A percentile compares a stretch with the other conserved stretches of the same genome.
phyloP scores from a whole-genome alignment of 2,888 invertebrate genomes.

The Meliscaeva auricollis region DNA sequence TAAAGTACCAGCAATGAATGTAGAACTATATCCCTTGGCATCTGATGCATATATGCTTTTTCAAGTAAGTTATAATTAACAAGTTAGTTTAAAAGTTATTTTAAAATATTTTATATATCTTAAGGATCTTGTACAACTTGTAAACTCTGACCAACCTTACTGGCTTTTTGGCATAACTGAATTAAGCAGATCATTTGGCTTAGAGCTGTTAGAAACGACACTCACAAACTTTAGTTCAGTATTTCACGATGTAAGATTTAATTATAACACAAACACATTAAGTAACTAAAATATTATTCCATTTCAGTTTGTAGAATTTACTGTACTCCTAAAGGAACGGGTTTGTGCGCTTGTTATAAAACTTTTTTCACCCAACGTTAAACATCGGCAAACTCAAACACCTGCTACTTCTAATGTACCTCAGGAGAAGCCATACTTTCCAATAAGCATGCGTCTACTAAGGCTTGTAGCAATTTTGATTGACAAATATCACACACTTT shows the following conservation, averaged over 20 bases:
- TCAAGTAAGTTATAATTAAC: slow-evolving; percentile 86
- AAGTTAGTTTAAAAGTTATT: too few species aligned
- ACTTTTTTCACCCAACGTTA: slow-evolving; percentile 99
- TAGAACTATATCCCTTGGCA: slow-evolving; percentile 93
- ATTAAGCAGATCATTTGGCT: slow-evolving; percentile 98
- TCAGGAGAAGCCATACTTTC: slow-evolving; percentile 97
- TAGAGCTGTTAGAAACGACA: slow-evolving; percentile 97
- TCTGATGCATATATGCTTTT: slow-evolving; percentile 97
- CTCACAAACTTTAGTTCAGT: slow-evolving; percentile 93
- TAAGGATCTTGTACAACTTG: slow-evolving; percentile 97
- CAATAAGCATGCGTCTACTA: slow-evolving; percentile 97
- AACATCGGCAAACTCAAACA: slow-evolving; percentile 88
- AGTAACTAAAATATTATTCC: slow-evolving; percentile 42
- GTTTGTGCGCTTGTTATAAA: slow-evolving; percentile 99
- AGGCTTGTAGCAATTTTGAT: slow-evolving; percentile 96
- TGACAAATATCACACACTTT: slow-evolving; percentile 94
- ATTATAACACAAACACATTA: neutral
- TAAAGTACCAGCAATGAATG: slow-evolving; percentile 76
- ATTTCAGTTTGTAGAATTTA: slow-evolving; percentile 95
- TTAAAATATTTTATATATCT: slow-evolving; percentile 78
- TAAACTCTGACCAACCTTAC: slow-evolving; percentile 97
- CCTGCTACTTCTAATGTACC: slow-evolving; percentile 87
- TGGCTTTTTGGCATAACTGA: slow-evolving; percentile 98
- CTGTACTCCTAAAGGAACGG: slow-evolving; percentile 96
- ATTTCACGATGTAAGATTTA: slow-evolving; percentile 89